Percentiles rank a stretch among this genome's conserved stretches.
These are phyloP conservation scores for Parascotia fuliginaria DNA, from an alignment of 2,888 invertebrate species.

Conservation along the genomic window DNA sequence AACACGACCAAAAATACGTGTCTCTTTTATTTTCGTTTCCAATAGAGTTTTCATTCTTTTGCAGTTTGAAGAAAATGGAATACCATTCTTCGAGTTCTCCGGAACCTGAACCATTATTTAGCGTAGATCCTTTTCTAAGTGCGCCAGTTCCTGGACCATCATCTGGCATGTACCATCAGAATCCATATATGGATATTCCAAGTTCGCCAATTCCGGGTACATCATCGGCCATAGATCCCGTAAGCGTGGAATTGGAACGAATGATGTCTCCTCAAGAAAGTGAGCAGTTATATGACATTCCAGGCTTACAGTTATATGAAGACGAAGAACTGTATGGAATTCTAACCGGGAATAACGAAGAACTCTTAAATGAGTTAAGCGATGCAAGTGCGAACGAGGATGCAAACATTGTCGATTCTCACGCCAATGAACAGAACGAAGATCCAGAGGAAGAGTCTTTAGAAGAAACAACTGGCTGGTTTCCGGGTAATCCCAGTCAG, in stretches of 20 bases:
- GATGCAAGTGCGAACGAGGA: constrained; percentile 22
- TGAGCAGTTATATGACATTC: constrained; percentile 25
- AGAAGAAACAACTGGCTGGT: constrained; percentile 28
- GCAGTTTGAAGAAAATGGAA: constrained; percentile 22
- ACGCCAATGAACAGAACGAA: constrained; percentile 24
- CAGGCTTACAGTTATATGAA: constrained; percentile 24
- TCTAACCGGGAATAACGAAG: constrained; percentile 22
- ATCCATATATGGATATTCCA: constrained; percentile 31
- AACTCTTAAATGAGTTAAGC: constrained; percentile 17
- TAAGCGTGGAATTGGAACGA: constrained; percentile 25
- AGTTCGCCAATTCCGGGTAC: constrained; percentile 27
- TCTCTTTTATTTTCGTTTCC: constrained; percentile 20
- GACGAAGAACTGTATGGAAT: constrained; percentile 28
- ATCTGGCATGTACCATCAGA: constrained; percentile 21
- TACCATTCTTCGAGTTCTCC: constrained; percentile 23
- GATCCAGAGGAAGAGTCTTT: constrained; percentile 25
- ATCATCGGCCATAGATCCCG: constrained; percentile 29
- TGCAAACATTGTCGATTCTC: constrained; percentile 26
- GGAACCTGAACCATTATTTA: constrained; percentile 28
- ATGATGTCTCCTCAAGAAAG: constrained; percentile 32
- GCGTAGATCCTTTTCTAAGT: constrained; percentile 24
- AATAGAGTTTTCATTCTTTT: constrained; percentile 23
- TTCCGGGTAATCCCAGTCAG: constrained; percentile 30
- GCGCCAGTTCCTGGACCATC: constrained; percentile 24
- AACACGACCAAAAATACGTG: constrained; percentile 19